Base-by-base conservation (phyloP, 2,797 vertebrate species). In the Florisuga fusca region DNA sequence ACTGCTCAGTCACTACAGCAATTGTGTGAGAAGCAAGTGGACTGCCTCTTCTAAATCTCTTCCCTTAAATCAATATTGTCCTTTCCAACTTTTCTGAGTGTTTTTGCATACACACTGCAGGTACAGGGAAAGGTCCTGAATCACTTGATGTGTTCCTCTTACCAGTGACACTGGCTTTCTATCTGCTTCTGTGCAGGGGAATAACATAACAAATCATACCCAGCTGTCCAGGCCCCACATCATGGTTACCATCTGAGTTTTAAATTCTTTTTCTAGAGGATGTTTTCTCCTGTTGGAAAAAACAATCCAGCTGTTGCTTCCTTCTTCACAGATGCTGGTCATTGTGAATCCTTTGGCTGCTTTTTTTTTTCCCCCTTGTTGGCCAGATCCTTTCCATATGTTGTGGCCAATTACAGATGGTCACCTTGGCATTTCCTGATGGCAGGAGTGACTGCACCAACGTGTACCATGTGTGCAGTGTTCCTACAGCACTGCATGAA, bases 301-400 rank as follows among this genome's bases (percentile, higher is more conserved):
- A 87, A 27, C 41, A 51, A 76, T 78, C 72, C 91, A 84, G 91
- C 93, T 84, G 63, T 83, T 83, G 69, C 33, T 78, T 84, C 66
- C 77, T 73, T 82, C 72, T 58, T 92, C 45, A 41, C 94, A 92
- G 63, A 61, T 68, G 91, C 59, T 89, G 90, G 76, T 89, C 95
- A 87, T 81, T 1, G 16, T 23, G 86, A 92, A 53, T 45, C 78
- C 86, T 67, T 83, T 80, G 67, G 89, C 79, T 72, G 89, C 89
- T 92, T 93, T 93, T 54, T 54, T 61, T 76, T 78, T 81, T 85
- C 67, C 78, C 55, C 36, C 76, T 87, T 63, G 5, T 67, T 91
- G 96, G 93, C 86, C 93, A 96, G 92, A 96, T 96, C 85, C 84
- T 85, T 85, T 90, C 95, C 96, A 77, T 72, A 31, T 94, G 97